Base-by-base conservation (phyloP, 2,797 vertebrate species). In the Bradypus variegatus region DNA sequence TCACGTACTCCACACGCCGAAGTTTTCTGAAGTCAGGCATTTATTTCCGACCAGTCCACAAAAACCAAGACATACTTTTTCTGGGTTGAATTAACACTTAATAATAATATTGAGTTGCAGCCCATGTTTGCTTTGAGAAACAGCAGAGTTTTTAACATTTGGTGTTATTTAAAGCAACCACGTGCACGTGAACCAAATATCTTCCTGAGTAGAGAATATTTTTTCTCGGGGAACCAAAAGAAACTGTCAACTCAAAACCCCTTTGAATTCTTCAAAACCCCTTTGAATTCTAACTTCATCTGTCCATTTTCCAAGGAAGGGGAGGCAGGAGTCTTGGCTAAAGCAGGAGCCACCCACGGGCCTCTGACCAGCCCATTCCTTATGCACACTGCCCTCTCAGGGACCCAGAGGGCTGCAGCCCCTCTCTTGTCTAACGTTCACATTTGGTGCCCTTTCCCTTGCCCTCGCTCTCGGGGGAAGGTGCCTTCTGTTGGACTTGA, bases 401-500 rank as follows among this genome's bases (percentile, higher is more conserved):
- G 60, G 85, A 70, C 69, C 33, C 21, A 91, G 48, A 31, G 27
- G 86, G 33, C 5, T 0, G 0, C 33, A 31, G n/a, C 60, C 58
- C 62, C 36, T 64, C 53, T 55, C 76, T 14, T n/a, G 11, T 31
- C 2, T 15, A 53, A 38, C 9, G 0, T 10, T n/a, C 1, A 29
- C 29, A 58, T 29, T 33, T 65, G 3, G 21, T 36, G 45, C 41
- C 16, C 85, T 7, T 11, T 8, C 2, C 31, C 60, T 31, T 13
- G 0, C 2, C 7, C 48, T 0, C 6, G 69, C 5, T 0, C 75
- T 53, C 29, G 6, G n/a, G 73, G 23, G 50, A 29, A 1, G 5
- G 27, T 33, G 27, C 2, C 3, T 4, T 1, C 0, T 1, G 15
- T 0, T 0, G 14, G 12, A 38, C 1, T 0, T 6, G 25, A n/a